Evolutionary conservation across 1,140 invertebrate species (phyloP).

Genomic region (Tetragonula clypearis): DNA sequence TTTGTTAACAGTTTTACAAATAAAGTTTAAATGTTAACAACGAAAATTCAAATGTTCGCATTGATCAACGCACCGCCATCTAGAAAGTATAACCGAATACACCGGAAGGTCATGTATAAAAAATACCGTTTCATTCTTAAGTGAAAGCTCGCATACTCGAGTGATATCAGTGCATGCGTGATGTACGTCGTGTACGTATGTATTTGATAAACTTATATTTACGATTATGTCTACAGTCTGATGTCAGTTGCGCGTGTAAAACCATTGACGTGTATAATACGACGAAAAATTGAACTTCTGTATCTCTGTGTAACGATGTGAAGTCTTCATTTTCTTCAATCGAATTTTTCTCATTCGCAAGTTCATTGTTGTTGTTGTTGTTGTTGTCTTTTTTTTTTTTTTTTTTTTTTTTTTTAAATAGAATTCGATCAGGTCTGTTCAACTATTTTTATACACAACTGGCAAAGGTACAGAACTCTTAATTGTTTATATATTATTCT

Average conservation of each 20-base stretch:
- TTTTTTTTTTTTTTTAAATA: neutral
- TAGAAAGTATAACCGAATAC: conserved; percentile 18
- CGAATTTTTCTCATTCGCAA: neutral
- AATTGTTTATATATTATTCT: neutral
- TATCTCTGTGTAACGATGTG: conserved; percentile 14
- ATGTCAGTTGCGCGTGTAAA: neutral
- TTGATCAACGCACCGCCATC: conserved; percentile 4
- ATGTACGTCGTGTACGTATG: neutral
- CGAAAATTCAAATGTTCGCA: neutral
- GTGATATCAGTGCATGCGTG: neutral
- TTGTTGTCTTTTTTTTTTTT: too few species aligned
- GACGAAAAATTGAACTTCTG: neutral
- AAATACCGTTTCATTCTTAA: conserved; percentile 21
- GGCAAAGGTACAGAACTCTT: conserved; percentile 6
- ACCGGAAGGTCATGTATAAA: conserved; percentile 18
- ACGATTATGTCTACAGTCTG: neutral
- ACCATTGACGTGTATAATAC: neutral
- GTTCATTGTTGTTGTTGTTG: neutral
- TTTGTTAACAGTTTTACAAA: too few species aligned
- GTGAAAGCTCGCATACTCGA: neutral
- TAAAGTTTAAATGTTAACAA: too few species aligned
- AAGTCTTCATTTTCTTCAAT: conserved; percentile 27
- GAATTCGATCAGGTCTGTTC: neutral
- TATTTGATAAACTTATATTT: neutral
- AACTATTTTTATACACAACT: neutral